Conservation (phyloP, 2,797 vertebrate genomes). For the Pipistrellus kuhlii region DNA sequence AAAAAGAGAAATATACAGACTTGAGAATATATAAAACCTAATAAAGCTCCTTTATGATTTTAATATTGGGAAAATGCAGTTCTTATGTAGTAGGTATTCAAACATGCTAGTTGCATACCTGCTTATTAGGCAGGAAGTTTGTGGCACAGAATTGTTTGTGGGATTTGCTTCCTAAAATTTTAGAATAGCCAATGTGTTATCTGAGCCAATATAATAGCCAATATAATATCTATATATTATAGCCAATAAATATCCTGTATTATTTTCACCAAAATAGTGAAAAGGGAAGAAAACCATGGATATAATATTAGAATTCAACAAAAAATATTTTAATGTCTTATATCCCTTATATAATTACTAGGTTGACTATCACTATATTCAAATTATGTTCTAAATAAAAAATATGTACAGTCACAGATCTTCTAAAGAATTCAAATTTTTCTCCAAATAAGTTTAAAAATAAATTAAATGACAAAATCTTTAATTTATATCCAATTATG, state of each 20-base stretch:
- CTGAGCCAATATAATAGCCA: too few species aligned
- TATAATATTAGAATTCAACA: neutral
- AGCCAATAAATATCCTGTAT: neutral
- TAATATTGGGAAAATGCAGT: neutral
- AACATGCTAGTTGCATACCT: neutral
- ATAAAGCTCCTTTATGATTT: neutral
- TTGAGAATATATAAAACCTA: neutral
- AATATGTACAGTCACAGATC: neutral
- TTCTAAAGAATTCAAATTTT: slow-evolving; percentile 20
- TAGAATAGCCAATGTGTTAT: neutral
- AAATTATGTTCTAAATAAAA: neutral
- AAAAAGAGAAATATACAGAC: neutral
- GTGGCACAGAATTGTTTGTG: neutral
- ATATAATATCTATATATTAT: too few species aligned
- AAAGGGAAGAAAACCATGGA: neutral
- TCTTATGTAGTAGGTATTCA: neutral
- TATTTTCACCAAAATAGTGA: neutral
- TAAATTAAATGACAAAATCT: neutral
- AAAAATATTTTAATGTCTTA: neutral
- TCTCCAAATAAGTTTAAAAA: neutral
- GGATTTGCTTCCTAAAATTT: neutral
- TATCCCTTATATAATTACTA: neutral
- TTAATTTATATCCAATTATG: neutral
- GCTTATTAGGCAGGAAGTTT: neutral
- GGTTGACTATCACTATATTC: neutral